Base-by-base conservation (phyloP, 1,140 invertebrate species). In the Drosophila seguyi region DNA sequence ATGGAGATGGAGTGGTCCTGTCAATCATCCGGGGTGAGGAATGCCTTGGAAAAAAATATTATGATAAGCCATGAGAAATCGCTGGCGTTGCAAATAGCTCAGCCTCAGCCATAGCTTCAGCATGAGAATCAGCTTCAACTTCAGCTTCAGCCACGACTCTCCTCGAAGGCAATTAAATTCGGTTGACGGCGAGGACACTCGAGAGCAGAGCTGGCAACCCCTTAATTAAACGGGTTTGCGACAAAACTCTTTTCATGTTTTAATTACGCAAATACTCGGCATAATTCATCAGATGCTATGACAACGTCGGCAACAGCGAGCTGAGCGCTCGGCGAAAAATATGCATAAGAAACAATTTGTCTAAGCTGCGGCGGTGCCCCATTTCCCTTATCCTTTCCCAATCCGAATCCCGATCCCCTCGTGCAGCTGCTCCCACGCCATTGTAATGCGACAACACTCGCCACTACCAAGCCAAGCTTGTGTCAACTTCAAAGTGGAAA, bases 231-330 rank as follows among this genome's bases (percentile, higher is more conserved):
- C 77, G 82, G 75, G 79, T 86, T 86, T 86, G 71, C 66, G 75
- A 57, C 22, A 73, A 50, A 81, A 85, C 86, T 90, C 86, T 90
- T 86, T 86, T 87, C 82, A 87, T 86, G 74, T 86, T 90, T 90
- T 90, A 90, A 90, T 90, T 90, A 90, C 69, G 62, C 78, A 90
- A 85, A 90, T 90, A 76, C 65, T 90, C 62, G 52, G 75, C 75
- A 90, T 90, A 84, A 79, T 88, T 85, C 48, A 77, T 63, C 77
- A 69, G 82, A 73, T 63, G 84, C 78, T 78, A 66, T 60, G 68
- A 61, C 65, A 69, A 66, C 71, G 38, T n/a, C 31, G 31, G 16
- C 22, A 16, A 7, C 39, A 22, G 44, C 22, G 44, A 53, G 42
- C 44, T 16, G 34, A 61, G 76, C 48, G 34, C 14, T 16, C 13